Percentiles rank a stretch among this genome's conserved stretches.
These are phyloP conservation scores for Drosophila picticornis DNA, from an alignment of 2,888 invertebrate species.

Conservation along the genomic window DNA sequence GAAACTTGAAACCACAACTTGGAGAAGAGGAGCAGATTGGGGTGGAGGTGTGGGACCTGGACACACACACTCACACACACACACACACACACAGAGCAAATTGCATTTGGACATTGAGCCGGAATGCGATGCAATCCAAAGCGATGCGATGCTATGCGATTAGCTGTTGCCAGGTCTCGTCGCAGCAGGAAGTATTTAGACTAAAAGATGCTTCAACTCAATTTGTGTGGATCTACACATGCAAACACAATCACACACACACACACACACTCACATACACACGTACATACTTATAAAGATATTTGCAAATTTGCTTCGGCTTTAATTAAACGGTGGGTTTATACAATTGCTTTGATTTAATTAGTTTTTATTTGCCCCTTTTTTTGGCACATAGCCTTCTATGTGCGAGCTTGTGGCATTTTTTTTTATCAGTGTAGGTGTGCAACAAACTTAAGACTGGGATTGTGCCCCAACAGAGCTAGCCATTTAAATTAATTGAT, in stretches of 20 bases:
- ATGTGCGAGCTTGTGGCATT: conserved; percentile 5
- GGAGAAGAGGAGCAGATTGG: background rate
- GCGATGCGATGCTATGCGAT: conserved; percentile 8
- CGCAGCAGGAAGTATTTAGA: conserved; percentile 75
- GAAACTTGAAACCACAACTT: background rate
- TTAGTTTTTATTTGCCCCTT: conserved; percentile 49
- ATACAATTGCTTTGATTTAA: conserved; percentile 75
- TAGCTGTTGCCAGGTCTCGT: conserved; percentile 34
- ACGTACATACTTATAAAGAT: too few relatives aligned
- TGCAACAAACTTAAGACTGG: background rate
- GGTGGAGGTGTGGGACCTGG: conserved; percentile 4
- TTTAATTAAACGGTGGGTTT: conserved; percentile 70
- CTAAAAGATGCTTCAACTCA: conserved; percentile 18
- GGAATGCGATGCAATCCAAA: conserved; percentile 7
- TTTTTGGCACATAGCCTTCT: background rate
- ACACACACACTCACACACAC: conserved; percentile 5
- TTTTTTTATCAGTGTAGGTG: background rate
- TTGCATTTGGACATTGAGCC: conserved; percentile 15
- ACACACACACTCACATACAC: background rate
- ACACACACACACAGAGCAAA: background rate
- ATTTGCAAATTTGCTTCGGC: conserved; percentile 41
- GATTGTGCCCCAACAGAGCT: background rate
- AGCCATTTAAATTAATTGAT: background rate
- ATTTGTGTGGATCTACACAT: conserved; percentile 11
- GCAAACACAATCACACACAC: background rate